phyloP scores from a whole-genome alignment of 1,140 invertebrate genomes.

The Myzus persicae region DNA sequence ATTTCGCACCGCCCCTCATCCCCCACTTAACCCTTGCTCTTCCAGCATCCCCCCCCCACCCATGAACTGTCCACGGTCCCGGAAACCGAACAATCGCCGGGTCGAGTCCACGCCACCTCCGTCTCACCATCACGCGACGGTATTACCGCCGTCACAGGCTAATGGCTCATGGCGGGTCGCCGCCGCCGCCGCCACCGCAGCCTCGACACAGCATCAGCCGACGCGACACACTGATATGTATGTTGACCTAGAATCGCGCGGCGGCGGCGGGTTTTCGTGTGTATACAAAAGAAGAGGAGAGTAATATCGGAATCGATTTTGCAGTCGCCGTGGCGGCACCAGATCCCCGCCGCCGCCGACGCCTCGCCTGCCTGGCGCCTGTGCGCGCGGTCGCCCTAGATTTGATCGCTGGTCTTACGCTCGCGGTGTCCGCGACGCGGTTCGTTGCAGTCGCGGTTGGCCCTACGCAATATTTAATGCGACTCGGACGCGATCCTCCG shows the following conservation, averaged over 20 bases:
- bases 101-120: neutral
- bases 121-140: neutral
- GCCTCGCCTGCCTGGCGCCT: conserved; percentile 47
- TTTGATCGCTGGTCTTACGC: neutral
- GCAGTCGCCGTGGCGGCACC: conserved; percentile 41
- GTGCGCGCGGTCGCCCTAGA: conserved; percentile 44
- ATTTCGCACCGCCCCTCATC: neutral
- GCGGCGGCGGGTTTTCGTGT: neutral
- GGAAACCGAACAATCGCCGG: neutral
- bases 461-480: neutral
- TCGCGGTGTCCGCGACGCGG: no score
- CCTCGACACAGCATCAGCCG: conserved; percentile 1
- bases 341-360: conserved; percentile 26
- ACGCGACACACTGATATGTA: conserved; percentile 28
- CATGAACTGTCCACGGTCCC: neutral
- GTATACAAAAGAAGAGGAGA: conserved; percentile 39
- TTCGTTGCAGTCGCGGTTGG: neutral
- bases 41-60: neutral
- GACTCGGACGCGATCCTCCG: neutral
- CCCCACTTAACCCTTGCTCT: neutral
- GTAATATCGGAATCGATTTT: conserved; percentile 53
- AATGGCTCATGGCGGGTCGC: neutral
- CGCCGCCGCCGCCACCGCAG: neutral
- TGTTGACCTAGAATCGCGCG: conserved; percentile 49
- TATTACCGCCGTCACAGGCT: neutral